Percentiles rank a stretch among this genome's conserved stretches.
Conservation (phyloP, 2,797 vertebrate genomes). For the Phalloptychus januarius region DNA sequence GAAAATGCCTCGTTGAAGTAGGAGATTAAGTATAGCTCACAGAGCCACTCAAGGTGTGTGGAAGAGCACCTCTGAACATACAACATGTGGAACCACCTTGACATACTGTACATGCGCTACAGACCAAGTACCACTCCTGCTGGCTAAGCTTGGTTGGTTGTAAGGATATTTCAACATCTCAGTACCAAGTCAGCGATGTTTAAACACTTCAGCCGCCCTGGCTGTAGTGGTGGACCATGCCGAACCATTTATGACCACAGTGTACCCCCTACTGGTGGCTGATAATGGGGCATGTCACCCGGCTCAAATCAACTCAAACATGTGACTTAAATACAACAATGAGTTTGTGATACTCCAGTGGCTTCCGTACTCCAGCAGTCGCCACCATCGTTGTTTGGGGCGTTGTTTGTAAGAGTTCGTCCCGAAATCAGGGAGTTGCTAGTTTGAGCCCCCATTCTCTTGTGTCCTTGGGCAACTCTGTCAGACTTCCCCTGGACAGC, state of each 20-base stretch:
- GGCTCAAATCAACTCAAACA: background rate
- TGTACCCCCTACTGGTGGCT: background rate
- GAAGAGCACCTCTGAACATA: background rate
- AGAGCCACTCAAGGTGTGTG: background rate
- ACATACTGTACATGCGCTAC: background rate
- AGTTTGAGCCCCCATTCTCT: too few species aligned
- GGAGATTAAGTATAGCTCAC: background rate
- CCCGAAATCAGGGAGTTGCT: too few species aligned
- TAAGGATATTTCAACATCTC: background rate
- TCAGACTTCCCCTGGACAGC: too few species aligned
- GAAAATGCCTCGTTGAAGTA: background rate
- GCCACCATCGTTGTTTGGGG: too few species aligned
- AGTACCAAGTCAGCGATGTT: background rate
- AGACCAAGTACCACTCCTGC: background rate
- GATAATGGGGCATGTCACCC: background rate
- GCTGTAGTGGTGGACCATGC: background rate
- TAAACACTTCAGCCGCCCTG: background rate
- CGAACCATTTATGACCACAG: background rate
- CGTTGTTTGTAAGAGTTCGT: too few species aligned
- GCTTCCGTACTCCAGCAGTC: background rate
- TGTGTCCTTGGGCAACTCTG: too few species aligned
- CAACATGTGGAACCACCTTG: background rate
- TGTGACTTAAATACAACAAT: background rate
- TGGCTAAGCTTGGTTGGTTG: background rate
- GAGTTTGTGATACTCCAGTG: background rate